Conservation (phyloP, 2,113 vertebrate genomes). For the Speoplatyrhinus poulsoni region DNA sequence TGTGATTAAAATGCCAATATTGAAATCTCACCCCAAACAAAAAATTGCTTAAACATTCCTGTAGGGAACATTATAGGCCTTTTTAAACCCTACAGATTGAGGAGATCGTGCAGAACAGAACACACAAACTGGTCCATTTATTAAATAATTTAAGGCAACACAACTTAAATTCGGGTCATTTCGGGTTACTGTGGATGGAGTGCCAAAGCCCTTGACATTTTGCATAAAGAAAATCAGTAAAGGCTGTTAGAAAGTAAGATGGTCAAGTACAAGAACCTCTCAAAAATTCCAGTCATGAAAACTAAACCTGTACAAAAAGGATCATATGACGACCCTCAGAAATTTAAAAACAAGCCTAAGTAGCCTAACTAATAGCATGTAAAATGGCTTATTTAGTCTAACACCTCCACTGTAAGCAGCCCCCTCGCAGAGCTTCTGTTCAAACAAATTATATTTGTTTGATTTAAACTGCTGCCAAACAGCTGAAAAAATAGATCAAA, state of each 20-base stretch:
- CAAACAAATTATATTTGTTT: conserved; percentile 36
- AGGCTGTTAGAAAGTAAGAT: conserved; percentile 68
- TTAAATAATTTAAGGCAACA: conserved; percentile 89
- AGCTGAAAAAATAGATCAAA: conserved; percentile 50
- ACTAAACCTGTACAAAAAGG: conserved; percentile 34
- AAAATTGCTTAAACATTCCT: conserved; percentile 6
- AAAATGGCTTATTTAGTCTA: conserved; percentile 55
- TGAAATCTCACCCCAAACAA: conserved; percentile 5
- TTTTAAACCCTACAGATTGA: conserved; percentile 29
- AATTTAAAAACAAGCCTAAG: conserved; percentile 13
- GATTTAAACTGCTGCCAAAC: conserved; percentile 31
- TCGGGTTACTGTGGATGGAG: conserved; percentile 91
- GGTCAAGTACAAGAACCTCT: conserved; percentile 67
- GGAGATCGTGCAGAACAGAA: conserved; percentile 9
- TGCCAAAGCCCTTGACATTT: conserved; percentile 79
- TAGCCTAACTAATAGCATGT: conserved; percentile 25
- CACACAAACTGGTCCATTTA: conserved; percentile 78
- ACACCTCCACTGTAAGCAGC: conserved; percentile 29
- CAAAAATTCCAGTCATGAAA: conserved; percentile 54
- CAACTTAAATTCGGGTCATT: conserved; percentile 84
- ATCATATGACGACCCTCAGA: conserved; percentile 23
- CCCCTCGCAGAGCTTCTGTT: conserved; percentile 19
- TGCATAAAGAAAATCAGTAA: conserved; percentile 78
- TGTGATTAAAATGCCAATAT: conserved; percentile 8
- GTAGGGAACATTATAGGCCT: conserved; percentile 5